phyloP scores from a whole-genome alignment of 2,888 invertebrate genomes.

The Petrolisthes manimaculis region DNA sequence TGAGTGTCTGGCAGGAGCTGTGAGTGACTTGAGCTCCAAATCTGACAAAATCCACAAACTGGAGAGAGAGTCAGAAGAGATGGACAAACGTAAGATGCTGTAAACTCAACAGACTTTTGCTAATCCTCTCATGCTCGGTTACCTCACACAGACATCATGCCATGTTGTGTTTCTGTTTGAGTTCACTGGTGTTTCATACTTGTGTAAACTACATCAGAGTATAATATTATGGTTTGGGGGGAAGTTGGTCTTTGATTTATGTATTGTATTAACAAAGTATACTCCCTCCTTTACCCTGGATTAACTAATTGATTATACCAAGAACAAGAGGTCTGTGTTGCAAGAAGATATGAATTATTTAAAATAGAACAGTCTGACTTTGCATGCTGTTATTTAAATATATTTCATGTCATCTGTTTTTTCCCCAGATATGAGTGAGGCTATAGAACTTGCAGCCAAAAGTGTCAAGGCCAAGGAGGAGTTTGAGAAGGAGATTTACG shows the following conservation, averaged over 20 bases:
- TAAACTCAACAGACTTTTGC: too few relatives aligned
- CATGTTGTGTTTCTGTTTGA: neutral
- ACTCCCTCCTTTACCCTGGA: neutral
- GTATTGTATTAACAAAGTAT: neutral
- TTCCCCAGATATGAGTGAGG: slow-evolving; percentile 29
- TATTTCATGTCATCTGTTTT: neutral
- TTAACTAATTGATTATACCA: neutral
- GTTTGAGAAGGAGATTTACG: slow-evolving; percentile 48
- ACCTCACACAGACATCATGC: neutral
- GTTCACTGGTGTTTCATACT: neutral
- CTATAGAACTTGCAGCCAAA: slow-evolving; percentile 35
- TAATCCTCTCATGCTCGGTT: neutral
- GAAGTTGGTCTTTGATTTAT: neutral
- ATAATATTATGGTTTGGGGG: neutral
- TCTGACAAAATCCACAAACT: slow-evolving; percentile 8
- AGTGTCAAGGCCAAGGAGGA: slow-evolving; percentile 39
- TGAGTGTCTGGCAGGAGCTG: slow-evolving; percentile 7
- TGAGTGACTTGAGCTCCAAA: slow-evolving; percentile 5
- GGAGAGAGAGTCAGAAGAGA: neutral
- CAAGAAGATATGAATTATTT: too few relatives aligned
- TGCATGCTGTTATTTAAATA: neutral
- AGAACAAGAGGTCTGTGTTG: too few relatives aligned
- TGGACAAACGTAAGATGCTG: slow-evolving; percentile 14
- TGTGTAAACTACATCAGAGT: neutral
- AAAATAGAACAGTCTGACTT: too few relatives aligned